Base-by-base conservation (phyloP, 2,113 vertebrate genomes). In the Brachyhypopomus gauderio region DNA sequence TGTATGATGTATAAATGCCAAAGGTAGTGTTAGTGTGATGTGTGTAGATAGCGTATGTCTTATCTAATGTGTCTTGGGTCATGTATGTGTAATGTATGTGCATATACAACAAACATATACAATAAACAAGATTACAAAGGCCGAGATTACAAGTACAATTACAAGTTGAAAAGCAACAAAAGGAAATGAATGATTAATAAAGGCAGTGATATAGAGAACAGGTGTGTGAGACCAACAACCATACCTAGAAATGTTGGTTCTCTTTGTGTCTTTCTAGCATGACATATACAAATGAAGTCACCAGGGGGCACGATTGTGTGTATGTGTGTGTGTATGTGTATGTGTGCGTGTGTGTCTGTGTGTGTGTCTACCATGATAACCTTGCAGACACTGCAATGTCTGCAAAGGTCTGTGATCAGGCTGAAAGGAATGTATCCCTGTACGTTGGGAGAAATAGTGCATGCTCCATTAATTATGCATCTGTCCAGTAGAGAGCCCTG, bases 381-480 rank as follows among this genome's bases (percentile, higher is more conserved):
- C 79, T 60, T 64, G 70, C 60, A 45, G 55, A 72, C 60, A 25
- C 45, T 79, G 83, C 58, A 30, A 30, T 30, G 30, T 71, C 20
- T 20, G 16, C 14, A 56, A 72, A 72, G 56, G 59, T 30, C 55
- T 62, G 76, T 34, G 80, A 70, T 73, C 77, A 87, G 83, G 85
- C 25, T 88, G 77, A 88, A 88, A 88, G 77, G 38, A 88, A 72
- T 11, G 72, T 79, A 85, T 80, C 69, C 72, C 55, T 72, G 56
- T 72, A 59, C 70, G 80, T 79, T 82, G 71, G 55, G 84, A 88
- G 72, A 84, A 79, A 84, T 77, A 86, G 74, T 80, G 87, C 84
- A 87, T 87, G 82, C 85, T 55, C 87, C 87, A 90, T 92, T 88
- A 91, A 91, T 91, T 90, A 89, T 91, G 89, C 78, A 91, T 91